These are phyloP conservation scores for Heliconius hermathena DNA, from an alignment of 1,140 invertebrate genomes.

Conservation along the genomic window DNA sequence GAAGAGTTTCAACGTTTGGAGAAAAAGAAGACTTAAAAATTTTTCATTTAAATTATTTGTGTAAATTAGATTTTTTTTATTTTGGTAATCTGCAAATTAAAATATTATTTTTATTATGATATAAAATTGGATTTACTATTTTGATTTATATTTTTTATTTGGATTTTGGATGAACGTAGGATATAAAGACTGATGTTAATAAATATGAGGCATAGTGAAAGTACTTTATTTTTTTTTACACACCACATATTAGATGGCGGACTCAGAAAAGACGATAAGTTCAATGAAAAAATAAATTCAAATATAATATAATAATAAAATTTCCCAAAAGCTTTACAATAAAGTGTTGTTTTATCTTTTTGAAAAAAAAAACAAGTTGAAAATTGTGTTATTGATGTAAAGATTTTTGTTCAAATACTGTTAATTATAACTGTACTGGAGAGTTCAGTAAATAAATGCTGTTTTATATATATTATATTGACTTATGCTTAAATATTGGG, in stretches of 20 bases:
- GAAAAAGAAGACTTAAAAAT: conserved; percentile 50
- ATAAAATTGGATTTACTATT: background rate
- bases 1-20: conserved; percentile 63
- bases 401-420: no score
- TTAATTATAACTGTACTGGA: no score
- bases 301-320: no score
- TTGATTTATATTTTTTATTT: background rate
- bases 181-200: conserved; percentile 18
- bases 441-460: no score
- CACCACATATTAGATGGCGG: no score
- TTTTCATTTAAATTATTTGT: background rate
- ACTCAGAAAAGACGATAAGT: no score
- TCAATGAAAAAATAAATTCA: no score
- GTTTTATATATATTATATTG: conserved; percentile 2
- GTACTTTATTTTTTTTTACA: background rate
- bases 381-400: no score
- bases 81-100: background rate
- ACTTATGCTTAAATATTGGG: background rate
- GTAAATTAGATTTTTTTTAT: background rate
- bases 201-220: conserved; percentile 2
- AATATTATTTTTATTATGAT: no score
- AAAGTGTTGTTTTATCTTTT: no score
- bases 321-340: no score
- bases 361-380: no score
- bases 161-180: background rate